Evolutionary conservation across 2,113 vertebrate genomes (phyloP).

Genomic region (Chiloscyllium plagiosum): DNA sequence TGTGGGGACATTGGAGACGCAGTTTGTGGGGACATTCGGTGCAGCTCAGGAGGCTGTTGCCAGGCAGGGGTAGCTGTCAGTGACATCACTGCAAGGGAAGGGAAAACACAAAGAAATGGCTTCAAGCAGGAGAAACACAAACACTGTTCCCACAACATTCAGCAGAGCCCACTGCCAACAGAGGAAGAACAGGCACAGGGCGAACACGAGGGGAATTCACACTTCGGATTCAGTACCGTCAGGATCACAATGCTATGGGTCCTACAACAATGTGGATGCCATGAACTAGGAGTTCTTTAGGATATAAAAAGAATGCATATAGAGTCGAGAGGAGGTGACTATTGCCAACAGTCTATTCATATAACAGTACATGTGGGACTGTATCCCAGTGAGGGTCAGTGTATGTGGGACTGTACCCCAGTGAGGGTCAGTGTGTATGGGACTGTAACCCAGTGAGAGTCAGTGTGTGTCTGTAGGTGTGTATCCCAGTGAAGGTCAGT

Average conservation of each 20-base stretch:
- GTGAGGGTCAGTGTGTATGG: background rate
- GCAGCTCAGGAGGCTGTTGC: background rate
- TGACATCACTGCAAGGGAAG: background rate
- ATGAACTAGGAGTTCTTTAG: background rate
- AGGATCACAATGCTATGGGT: background rate
- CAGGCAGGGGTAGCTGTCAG: background rate
- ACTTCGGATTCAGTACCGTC: background rate
- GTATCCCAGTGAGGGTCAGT: background rate
- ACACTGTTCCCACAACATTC: background rate
- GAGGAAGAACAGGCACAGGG: background rate
- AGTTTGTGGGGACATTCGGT: conserved; percentile 46
- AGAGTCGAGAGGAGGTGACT: background rate
- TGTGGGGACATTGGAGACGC: conserved; percentile 47
- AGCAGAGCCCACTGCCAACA: background rate
- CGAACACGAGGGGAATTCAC: too few species aligned
- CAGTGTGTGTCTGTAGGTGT: too few species aligned
- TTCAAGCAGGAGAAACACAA: background rate
- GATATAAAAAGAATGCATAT: background rate
- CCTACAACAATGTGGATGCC: background rate
- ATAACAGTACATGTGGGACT: background rate
- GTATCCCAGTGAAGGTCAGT: too few species aligned
- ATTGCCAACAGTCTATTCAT: background rate
- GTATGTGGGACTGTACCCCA: background rate
- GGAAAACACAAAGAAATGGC: background rate
- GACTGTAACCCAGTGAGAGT: too few species aligned